These are phyloP conservation scores for Anodontia alba DNA, from an alignment of 2,888 invertebrate genomes.

Conservation along the genomic window DNA sequence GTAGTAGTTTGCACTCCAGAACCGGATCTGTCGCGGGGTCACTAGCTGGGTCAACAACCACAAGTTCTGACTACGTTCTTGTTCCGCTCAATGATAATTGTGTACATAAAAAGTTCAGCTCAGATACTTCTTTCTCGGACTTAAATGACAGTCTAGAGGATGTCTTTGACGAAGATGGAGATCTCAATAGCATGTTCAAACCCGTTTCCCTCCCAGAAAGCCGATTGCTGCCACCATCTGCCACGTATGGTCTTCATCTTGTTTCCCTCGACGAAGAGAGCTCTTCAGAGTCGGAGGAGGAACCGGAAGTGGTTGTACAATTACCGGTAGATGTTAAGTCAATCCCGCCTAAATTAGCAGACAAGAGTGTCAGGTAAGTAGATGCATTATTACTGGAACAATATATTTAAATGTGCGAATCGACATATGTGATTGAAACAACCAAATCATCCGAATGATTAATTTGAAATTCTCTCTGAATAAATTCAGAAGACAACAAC, in stretches of 20 bases:
- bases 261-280: conserved; percentile 54
- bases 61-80: conserved; percentile 39
- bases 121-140: conserved; percentile 20
- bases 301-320: not conserved
- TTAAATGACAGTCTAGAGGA: conserved; percentile 29
- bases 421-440: no score
- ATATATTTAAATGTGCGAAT: no score
- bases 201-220: not conserved
- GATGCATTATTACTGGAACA: no score
- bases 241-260: conserved; percentile 36
- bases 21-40: conserved; percentile 19
- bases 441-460: no score
- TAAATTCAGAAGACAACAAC: no score
- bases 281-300: conserved; percentile 50
- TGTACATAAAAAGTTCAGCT: conserved; percentile 16
- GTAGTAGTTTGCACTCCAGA: conserved; percentile 1
- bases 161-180: conserved; percentile 45
- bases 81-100: conserved; percentile 43
- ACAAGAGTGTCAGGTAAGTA: no score
- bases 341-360: no score
- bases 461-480: no score
- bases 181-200: conserved; percentile 1
- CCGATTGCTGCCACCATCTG: conserved; percentile 34
- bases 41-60: conserved; percentile 21
- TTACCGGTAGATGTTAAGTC: no score